Percentiles rank a stretch among this genome's conserved stretches.
Conservation (phyloP, 2,888 invertebrate species). For the Autographa gamma region DNA sequence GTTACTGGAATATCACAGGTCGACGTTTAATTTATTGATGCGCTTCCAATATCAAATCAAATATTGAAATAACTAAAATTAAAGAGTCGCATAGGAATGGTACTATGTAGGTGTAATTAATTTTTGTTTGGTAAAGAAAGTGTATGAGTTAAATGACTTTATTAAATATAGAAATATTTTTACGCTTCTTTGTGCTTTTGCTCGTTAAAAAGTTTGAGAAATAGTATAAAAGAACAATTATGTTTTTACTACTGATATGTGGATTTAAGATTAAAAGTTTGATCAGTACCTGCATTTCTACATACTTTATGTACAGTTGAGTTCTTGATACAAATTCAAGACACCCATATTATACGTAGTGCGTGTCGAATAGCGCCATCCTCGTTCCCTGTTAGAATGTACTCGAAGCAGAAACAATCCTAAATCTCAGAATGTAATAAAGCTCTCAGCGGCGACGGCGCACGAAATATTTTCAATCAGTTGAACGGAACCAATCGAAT, state of each 20-base stretch:
- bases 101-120: not conserved
- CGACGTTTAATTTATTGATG: constrained; percentile 5
- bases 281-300: too few relatives aligned
- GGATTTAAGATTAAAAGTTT: too few relatives aligned
- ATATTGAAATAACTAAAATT: not conserved
- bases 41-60: not conserved
- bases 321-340: not conserved
- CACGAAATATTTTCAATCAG: constrained; percentile 63
- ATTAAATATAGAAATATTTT: too few relatives aligned
- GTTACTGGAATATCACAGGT: constrained; percentile 3
- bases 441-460: constrained; percentile 16
- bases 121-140: too few relatives aligned
- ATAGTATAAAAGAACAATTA: too few relatives aligned
- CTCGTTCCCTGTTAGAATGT: not conserved
- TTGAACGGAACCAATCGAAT: constrained; percentile 57
- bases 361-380: not conserved
- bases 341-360: not conserved
- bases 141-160: too few relatives aligned
- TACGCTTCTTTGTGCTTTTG: too few relatives aligned
- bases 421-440: constrained; percentile 64
- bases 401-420: constrained; percentile 27
- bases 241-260: too few relatives aligned
- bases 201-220: too few relatives aligned
- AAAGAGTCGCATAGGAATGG: not conserved
- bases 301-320: too few relatives aligned